Conservation (phyloP, 2,113 vertebrate genomes). For the Riparia riparia region DNA sequence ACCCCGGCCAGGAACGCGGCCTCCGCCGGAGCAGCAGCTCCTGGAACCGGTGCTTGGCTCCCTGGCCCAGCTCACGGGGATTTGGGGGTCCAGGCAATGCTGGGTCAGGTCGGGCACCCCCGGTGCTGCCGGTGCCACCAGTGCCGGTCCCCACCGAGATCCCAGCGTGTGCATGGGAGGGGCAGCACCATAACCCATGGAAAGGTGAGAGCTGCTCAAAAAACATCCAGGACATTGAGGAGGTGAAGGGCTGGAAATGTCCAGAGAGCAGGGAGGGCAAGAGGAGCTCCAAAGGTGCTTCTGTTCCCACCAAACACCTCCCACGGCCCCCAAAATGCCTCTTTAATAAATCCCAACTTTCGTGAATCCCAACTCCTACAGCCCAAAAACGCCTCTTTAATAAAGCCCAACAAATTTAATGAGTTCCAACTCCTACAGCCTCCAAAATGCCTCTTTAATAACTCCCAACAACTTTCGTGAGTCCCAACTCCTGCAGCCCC, state of each 20-base stretch:
- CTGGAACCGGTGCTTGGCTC: neutral
- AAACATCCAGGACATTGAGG: neutral
- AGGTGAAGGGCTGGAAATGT: fast-evolving
- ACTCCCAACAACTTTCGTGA: neutral
- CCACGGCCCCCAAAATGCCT: neutral
- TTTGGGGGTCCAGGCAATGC: neutral
- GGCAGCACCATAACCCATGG: neutral
- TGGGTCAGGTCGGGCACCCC: neutral
- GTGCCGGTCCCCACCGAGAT: neutral
- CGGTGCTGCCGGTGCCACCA: neutral
- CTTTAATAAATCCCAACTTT: neutral
- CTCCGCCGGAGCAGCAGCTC: neutral
- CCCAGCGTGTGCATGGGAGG: neutral
- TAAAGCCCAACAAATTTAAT: neutral
- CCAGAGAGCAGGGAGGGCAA: neutral
- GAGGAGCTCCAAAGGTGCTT: neutral
- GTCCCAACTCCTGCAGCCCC: neutral
- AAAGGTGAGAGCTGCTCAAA: neutral
- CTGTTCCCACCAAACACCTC: neutral
- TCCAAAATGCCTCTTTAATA: neutral
- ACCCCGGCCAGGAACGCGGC: fast-evolving
- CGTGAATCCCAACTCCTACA: neutral
- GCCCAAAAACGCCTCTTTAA: neutral
- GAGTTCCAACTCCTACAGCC: neutral
- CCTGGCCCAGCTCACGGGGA: neutral